Base-by-base conservation (phyloP, 92 coral and sea anemone genomes). In the Siderastrea siderea region DNA sequence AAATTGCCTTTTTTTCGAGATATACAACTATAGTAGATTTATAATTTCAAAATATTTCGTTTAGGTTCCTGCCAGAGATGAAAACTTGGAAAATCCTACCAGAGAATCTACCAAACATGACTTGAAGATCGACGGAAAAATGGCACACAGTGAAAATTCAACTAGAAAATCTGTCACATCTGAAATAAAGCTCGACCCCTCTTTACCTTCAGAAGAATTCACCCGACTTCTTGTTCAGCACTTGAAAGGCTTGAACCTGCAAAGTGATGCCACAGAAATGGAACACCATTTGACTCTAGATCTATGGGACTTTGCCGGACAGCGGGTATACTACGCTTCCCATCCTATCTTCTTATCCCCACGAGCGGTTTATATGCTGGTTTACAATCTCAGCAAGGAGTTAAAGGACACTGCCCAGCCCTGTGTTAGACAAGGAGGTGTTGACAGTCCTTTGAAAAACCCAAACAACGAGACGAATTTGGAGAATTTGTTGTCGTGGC, bases 361-460 rank as follows among this genome's bases (percentile, higher is more conserved):
- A 26, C 38, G 38, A 26, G 38, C 38, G 38, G 38, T 26, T 26
- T 26, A 26, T 26, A 26, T 26, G 38, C 38, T 26, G 4, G 95
- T 85, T 26, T 89, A 92, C 69, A 89, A 92, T 68, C 95, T 92
- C 48, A 81, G 87, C 74, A 92, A 92, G 74, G 91, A 80, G 19
- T 68, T 85, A 53, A 66, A 84, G 6, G 73, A 84, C 52, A 83
- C 60, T 43, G 95, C 95, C 12, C 88, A 92, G 75, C 95, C 95
- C 1, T 89, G 93, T 79, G 85, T 19, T 60, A 79, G 5, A 89
- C 95, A n/a, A 89, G 95, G 95, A 88, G 55, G 68, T 84, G 45
- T 80, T 84, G n/a, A 92, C 90, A 4, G 26, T 92, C 9, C 75
- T 90, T 13, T 92, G 92, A 92, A 26, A 26, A 26, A 26, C 38